Base-by-base conservation (phyloP, 2,888 invertebrate genomes). In the Apomyelois bistriatella region DNA sequence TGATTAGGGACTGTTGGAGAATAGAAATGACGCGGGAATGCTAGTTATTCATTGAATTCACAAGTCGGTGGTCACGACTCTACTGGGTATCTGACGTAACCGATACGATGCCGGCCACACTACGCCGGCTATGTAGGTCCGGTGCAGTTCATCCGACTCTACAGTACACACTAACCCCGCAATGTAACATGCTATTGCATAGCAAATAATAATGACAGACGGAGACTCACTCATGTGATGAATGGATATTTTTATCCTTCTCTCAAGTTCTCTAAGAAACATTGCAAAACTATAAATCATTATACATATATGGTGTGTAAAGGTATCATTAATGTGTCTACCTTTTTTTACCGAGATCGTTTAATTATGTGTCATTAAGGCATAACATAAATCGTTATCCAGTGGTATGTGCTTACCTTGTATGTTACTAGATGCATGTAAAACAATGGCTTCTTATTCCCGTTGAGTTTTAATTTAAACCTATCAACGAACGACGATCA, bases 111-210 rank as follows among this genome's bases (percentile, higher is more conserved):
- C 71, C 67, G 65, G 78, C 66, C 62, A 83, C 84, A 85, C 79
- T 76, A 83, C 75, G 72, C 62, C 79, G 83, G 60, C 43, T 77
- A 84, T 80, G 76, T 85, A 83, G 87, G 87, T 83, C 72, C 60
- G 57, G 55, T 59, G 58, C 58, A 22, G 22, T 22, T 22, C 22
- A 58, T 61, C 59, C 57, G 56, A 46, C 28, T 46, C 32, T 32
- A 3, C 63, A 59, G 62, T 55, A 56, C 41, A 17, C 51, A 52
- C 50, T 13, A 16, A 53, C 53, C 38, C 54, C 40, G 55, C 46
- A 54, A 58, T 61, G 60, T 61, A 60, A 40, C 32, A 50, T 50
- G 40, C 49, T 40, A 49, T 50, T 38, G 46, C 46, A 62, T 62
- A 58, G 48, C 57, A 52, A 50, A 51, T 42, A 42, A 48, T 46